Percentiles rank a stretch among this genome's conserved stretches.
Conservation (phyloP, 2,797 vertebrate species). For the Ibycter americanus region DNA sequence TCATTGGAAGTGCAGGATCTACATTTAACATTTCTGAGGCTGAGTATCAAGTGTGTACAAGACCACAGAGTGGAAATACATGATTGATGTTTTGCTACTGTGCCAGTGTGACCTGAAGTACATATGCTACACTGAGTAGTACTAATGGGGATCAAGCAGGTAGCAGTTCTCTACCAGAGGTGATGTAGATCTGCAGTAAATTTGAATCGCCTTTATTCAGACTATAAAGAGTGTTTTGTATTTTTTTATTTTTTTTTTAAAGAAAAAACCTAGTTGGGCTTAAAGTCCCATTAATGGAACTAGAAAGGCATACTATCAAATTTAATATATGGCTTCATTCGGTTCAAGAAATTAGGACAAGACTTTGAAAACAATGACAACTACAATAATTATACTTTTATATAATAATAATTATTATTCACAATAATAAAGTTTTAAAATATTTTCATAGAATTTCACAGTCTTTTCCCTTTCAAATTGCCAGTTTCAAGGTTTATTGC, state of each 20-base stretch:
- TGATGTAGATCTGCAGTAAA: background rate
- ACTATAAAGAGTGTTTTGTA: background rate
- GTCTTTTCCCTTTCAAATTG: background rate
- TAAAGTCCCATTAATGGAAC: background rate
- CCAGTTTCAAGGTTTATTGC: background rate
- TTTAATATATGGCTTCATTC: background rate
- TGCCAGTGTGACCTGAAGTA: background rate
- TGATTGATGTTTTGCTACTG: background rate
- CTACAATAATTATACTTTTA: background rate
- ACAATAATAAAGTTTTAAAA: background rate
- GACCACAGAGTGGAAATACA: background rate
- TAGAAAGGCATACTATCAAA: fast-evolving
- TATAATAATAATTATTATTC: background rate
- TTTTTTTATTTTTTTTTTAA: background rate
- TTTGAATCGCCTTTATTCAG: background rate
- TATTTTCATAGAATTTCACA: background rate
- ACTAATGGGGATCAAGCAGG: background rate
- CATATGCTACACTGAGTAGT: background rate
- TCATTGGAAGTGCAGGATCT: background rate
- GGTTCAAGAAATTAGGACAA: background rate
- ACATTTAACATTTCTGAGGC: background rate
- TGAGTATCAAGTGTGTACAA: background rate
- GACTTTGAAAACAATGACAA: background rate
- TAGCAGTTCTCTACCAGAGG: background rate
- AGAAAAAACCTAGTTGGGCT: fast-evolving